Conservation (phyloP, 2,113 vertebrate genomes). For the Seriola quinqueradiata region DNA sequence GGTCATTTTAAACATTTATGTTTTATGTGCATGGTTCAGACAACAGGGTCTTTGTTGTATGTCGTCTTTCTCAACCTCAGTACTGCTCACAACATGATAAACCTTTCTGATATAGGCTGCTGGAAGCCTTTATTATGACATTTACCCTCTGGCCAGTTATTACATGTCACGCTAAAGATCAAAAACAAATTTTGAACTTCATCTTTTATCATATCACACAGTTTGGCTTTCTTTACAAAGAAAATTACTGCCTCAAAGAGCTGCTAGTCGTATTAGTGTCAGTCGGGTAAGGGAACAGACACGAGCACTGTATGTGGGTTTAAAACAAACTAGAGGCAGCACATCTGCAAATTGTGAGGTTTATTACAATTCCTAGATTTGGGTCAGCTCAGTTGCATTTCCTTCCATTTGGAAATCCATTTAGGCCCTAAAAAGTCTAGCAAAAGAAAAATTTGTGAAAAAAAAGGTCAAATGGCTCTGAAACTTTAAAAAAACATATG, state of each 20-base stretch:
- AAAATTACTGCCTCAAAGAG: no score
- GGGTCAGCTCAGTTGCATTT: not conserved
- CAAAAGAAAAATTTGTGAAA: not conserved
- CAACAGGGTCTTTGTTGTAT: no score
- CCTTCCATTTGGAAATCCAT: not conserved
- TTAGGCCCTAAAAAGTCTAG: not conserved
- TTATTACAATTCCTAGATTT: not conserved
- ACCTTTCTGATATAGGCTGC: not conserved
- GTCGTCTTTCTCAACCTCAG: no score
- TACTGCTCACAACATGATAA: not conserved
- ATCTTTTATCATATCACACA: not conserved
- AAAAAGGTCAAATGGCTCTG: not conserved
- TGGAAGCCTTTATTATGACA: not conserved
- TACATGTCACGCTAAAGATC: not conserved
- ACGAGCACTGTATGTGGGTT: not conserved
- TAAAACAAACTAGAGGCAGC: not conserved
- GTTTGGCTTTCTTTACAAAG: no score
- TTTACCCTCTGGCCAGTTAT: not conserved
- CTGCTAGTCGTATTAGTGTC: not conserved
- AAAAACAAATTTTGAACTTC: not conserved
- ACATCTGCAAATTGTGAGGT: not conserved
- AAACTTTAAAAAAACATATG: conserved; percentile 5
- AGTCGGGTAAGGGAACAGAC: not conserved
- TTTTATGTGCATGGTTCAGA: not conserved
- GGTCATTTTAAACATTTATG: conserved; percentile 7